Conservation (phyloP, 1,140 invertebrate genomes). For the Galendromus occidentalis region DNA sequence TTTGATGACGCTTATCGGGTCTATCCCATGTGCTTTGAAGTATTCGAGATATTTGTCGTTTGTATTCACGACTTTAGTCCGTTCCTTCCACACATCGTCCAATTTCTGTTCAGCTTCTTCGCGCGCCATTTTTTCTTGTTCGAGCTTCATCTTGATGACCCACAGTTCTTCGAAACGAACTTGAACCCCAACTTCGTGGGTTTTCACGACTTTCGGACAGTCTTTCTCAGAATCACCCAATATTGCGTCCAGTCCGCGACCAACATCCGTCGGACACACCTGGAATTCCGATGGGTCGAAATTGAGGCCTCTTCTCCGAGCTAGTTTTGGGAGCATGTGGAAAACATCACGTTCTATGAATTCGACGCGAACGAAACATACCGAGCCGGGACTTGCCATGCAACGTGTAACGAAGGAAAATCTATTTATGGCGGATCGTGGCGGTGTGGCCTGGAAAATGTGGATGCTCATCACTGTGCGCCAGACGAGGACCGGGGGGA, state of each 20-base stretch:
- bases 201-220: background rate
- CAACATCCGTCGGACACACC: background rate
- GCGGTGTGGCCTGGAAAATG: background rate
- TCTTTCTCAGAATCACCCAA: background rate
- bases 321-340: background rate
- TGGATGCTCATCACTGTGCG: background rate
- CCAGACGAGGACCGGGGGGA: background rate
- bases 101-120: background rate
- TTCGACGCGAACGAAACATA: background rate
- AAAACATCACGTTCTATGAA: background rate
- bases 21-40: background rate
- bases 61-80: background rate
- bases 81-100: background rate
- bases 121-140: background rate
- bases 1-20: background rate
- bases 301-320: too few relatives aligned
- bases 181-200: background rate
- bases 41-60: constrained; percentile 4
- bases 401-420: background rate
- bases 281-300: background rate
- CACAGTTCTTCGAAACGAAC: background rate
- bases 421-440: background rate
- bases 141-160: constrained; percentile 3
- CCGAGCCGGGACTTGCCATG: constrained; percentile 1
- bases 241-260: background rate